A percentile compares a stretch with the other conserved stretches of the same genome.
These are phyloP conservation scores for Entomobrya proxima DNA, from an alignment of 2,888 invertebrate genomes.

Conservation along the genomic window DNA sequence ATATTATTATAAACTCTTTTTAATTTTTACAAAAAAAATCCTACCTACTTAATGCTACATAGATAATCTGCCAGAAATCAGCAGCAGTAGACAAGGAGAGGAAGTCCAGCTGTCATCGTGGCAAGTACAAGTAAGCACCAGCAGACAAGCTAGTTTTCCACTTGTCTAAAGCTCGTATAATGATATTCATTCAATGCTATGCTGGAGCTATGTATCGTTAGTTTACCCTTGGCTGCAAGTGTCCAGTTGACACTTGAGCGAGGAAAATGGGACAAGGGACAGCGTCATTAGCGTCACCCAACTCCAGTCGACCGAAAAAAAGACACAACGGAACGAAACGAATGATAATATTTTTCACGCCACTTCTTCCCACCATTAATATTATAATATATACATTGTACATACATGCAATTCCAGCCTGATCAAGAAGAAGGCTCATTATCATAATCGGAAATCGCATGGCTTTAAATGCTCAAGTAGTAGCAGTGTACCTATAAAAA, in stretches of 20 bases:
- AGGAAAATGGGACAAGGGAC: constrained; percentile 33
- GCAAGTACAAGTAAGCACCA: background rate
- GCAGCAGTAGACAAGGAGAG: background rate
- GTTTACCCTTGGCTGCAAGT: no score
- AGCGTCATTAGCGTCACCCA: constrained; percentile 27
- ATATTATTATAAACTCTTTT: background rate
- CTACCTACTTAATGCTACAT: background rate
- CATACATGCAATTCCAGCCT: background rate
- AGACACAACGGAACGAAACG: background rate
- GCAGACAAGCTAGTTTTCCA: constrained; percentile 15
- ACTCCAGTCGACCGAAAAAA: background rate
- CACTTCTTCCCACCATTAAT: background rate
- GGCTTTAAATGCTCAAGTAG: background rate
- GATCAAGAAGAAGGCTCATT: constrained; percentile 1
- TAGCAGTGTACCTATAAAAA: background rate
- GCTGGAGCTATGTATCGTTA: background rate
- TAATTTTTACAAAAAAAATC: background rate
- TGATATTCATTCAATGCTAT: no score
- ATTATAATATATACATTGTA: no score
- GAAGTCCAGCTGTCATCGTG: constrained; percentile 46
- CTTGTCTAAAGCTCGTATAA: constrained; percentile 3
- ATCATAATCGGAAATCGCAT: constrained; percentile 15
- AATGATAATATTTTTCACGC: constrained; percentile 22
- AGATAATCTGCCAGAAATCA: background rate
- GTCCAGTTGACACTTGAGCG: constrained; percentile 51